phyloP scores from a whole-genome alignment of 2,888 invertebrate species.

The Drosophila barbarae region DNA sequence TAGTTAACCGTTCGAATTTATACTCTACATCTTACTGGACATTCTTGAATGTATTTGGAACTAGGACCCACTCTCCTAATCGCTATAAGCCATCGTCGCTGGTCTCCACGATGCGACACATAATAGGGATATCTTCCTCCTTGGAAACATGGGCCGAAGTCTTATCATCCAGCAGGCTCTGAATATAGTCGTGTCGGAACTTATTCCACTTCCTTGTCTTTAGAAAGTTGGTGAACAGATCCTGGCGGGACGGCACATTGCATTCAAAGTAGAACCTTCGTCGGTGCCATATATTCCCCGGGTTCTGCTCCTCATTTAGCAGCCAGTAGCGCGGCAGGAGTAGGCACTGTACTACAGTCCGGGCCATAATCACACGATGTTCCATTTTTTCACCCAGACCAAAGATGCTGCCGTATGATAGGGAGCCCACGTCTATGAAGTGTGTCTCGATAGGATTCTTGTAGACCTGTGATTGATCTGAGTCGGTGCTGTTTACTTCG shows the following conservation, averaged over 20 bases:
- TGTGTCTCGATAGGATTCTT: conserved; percentile 54
- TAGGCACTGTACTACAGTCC: conserved; percentile 84
- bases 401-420: conserved; percentile 80
- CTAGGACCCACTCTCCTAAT: too few species aligned
- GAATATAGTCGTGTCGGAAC: conserved; percentile 68
- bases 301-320: conserved; percentile 81
- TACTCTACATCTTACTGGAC: neutral
- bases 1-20: neutral
- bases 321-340: conserved; percentile 87
- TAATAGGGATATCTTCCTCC: conserved; percentile 76
- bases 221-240: conserved; percentile 73
- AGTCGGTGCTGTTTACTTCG: neutral
- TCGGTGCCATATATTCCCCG: conserved; percentile 78
- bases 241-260: conserved; percentile 75
- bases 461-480: neutral
- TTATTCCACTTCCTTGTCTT: conserved; percentile 75
- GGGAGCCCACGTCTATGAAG: conserved; percentile 77
- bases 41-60: neutral
- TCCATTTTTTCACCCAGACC: conserved; percentile 86
- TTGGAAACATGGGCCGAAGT: conserved; percentile 67
- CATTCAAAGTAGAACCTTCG: conserved; percentile 74
- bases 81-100: conserved; percentile 23
- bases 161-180: conserved; percentile 49
- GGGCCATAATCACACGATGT: conserved; percentile 85
- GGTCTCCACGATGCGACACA: conserved; percentile 76